Conservation (phyloP, 2,888 invertebrate genomes). For the Willowsia nigromaculata region DNA sequence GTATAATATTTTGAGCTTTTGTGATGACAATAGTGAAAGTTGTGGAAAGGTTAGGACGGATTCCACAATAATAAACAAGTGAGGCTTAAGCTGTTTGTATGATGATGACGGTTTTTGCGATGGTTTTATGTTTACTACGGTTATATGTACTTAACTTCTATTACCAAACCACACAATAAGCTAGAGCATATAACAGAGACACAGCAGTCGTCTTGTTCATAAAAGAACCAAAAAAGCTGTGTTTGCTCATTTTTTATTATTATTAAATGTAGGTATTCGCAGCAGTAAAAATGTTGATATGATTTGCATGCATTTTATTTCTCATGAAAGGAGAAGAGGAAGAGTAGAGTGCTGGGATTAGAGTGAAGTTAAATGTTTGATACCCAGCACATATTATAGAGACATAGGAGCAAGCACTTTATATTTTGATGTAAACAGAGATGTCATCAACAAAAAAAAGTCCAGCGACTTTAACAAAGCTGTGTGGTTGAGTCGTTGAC, state of each 20-base stretch:
- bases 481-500: constrained; percentile 53
- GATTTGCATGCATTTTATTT: constrained; percentile 31
- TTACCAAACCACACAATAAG: background rate
- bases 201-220: background rate
- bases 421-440: constrained; percentile 9
- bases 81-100: constrained; percentile 38
- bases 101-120: constrained; percentile 30
- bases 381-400: too few species aligned
- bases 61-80: constrained; percentile 40
- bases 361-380: background rate
- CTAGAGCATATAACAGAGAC: background rate
- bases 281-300: constrained; percentile 21
- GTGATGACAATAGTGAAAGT: constrained; percentile 18
- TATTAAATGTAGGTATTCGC: constrained; percentile 8
- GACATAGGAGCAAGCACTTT: background rate
- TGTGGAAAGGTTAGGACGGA: constrained; percentile 7
- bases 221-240: background rate
- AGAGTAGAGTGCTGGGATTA: background rate
- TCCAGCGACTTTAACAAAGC: background rate
- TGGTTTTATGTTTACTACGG: constrained; percentile 26
- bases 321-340: background rate
- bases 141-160: background rate
- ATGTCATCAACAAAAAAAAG: constrained; percentile 3
- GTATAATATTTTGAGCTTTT: background rate
- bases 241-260: background rate